phyloP scores from a whole-genome alignment of 1,140 invertebrate genomes.

The Pachyrhynchus sulphureomaculatus region DNA sequence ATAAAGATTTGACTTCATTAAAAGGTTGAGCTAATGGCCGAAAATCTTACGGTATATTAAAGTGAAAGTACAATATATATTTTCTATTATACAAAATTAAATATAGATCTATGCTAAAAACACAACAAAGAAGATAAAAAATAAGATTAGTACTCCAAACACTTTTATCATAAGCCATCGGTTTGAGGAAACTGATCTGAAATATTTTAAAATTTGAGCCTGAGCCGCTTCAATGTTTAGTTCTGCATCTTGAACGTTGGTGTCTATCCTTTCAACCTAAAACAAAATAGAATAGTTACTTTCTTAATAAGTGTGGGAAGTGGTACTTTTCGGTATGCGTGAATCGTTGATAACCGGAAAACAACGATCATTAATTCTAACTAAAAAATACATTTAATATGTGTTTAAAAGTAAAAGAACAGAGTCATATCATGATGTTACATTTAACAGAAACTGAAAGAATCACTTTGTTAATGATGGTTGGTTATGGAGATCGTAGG shows the following conservation, averaged over 20 bases:
- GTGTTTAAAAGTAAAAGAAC: too few relatives aligned
- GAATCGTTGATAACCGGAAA: too few relatives aligned
- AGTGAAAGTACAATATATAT: not conserved
- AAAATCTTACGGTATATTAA: too few relatives aligned
- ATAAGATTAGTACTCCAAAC: conserved; percentile 97
- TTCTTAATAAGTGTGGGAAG: too few relatives aligned
- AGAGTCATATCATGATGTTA: too few relatives aligned
- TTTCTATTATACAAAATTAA: not conserved
- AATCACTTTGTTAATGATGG: too few relatives aligned
- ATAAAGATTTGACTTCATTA: too few relatives aligned
- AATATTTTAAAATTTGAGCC: conserved; percentile 95
- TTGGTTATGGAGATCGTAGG: too few relatives aligned
- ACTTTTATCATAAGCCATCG: conserved; percentile 99
- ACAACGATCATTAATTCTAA: too few relatives aligned
- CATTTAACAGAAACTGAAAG: too few relatives aligned
- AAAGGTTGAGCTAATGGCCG: too few relatives aligned
- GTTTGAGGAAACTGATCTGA: conserved; percentile 95
- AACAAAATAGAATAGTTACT: not conserved
- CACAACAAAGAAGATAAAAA: conserved; percentile 98
- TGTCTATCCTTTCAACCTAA: conserved; percentile 85
- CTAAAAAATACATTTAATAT: not conserved
- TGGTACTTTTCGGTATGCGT: too few relatives aligned
- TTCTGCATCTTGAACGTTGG: conserved; percentile 93
- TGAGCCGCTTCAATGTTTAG: conserved; percentile 98
- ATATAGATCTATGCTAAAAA: conserved; percentile 71